Evolutionary conservation across 2,113 vertebrate species (phyloP), one percentile per base, ranked within the genome.

Genomic region (Cyprinodon variegatus): DNA sequence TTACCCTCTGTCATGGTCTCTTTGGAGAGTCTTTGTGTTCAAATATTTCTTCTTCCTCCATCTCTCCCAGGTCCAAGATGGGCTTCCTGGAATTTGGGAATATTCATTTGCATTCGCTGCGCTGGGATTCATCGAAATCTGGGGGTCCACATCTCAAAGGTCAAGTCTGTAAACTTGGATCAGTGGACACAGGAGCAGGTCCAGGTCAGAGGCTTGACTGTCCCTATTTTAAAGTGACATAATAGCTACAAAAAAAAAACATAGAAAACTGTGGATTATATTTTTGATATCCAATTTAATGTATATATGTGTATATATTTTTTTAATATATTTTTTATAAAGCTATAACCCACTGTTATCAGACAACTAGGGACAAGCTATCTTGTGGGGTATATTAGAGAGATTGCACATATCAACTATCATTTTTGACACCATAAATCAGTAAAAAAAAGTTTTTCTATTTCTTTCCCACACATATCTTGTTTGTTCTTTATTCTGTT

Each of bases 131-230:
- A 99, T 93, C 95, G 98, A 90, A 99, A 99, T 83, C 93, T 99
- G 0, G 98, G 98, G 0, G 98, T 99, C 62, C 98, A 99, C 87
- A 99, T 99, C 86, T 99, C 98, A 92, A 95, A 96, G 84, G 98
- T 99, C 72, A 99, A 99, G 70, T 99, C 98, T 0, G 98, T 99
- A 80, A 99, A 99, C 84, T 94, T 99, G 3, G 98, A 99, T 91
- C 97, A 99, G 84, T 99, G 98, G 98, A 99, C 98, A 0, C 97
- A 98, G 79, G 97, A 99, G 69, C 98, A 99, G 90, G 98, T 99
- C 50, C 97, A 98, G 96, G 98, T 99, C 90, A 80, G 88, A 65
- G 64, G 53, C 53, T 61, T 38, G 12, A 69, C 53, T 68, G 6
- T 65, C 29, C 20, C 0, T 57, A 57, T n/a, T 20, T 20, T n/a